Conservation (phyloP, 2,797 vertebrate genomes). For the Melanotaenia pygmaea region DNA sequence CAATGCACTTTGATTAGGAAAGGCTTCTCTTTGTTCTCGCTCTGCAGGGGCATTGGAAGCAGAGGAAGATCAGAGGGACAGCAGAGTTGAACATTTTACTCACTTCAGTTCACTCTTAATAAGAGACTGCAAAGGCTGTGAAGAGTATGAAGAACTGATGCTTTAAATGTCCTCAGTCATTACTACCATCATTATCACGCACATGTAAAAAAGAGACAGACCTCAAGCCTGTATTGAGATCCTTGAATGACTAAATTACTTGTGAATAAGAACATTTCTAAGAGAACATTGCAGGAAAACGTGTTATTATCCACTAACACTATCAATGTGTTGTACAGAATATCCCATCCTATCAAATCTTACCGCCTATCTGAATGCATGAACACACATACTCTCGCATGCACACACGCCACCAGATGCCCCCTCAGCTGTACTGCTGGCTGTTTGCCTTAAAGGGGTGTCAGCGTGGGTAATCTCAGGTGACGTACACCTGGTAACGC, state of each 20-base stretch:
- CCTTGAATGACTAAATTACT: constrained; percentile 28
- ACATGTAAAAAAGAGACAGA: constrained; percentile 45
- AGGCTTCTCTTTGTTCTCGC: constrained; percentile 78
- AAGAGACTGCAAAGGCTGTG: constrained; percentile 43
- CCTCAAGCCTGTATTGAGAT: constrained; percentile 36
- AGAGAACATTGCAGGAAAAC: background rate
- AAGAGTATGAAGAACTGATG: constrained; percentile 40
- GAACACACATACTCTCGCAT: constrained; percentile 49
- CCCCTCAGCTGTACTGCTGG: constrained; percentile 85
- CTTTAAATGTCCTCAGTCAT: constrained; percentile 61
- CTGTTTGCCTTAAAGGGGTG: constrained; percentile 84
- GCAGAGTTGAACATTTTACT: constrained; percentile 69
- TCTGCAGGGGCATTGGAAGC: constrained; percentile 68
- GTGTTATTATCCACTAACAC: constrained; percentile 27
- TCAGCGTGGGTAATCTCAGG: constrained; percentile 91
- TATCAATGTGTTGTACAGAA: constrained; percentile 29
- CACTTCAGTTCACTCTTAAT: constrained; percentile 74
- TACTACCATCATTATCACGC: constrained; percentile 46
- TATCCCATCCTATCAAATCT: constrained; percentile 48
- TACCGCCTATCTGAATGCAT: constrained; percentile 57
- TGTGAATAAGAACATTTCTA: constrained; percentile 19
- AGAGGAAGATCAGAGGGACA: constrained; percentile 73
- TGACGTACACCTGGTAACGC: constrained; percentile 93
- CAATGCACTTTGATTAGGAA: constrained; percentile 80
- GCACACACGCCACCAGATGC: constrained; percentile 88